These are phyloP conservation scores for Myotis vivesi DNA, from an alignment of 2,797 vertebrate genomes.

Conservation along the genomic window DNA sequence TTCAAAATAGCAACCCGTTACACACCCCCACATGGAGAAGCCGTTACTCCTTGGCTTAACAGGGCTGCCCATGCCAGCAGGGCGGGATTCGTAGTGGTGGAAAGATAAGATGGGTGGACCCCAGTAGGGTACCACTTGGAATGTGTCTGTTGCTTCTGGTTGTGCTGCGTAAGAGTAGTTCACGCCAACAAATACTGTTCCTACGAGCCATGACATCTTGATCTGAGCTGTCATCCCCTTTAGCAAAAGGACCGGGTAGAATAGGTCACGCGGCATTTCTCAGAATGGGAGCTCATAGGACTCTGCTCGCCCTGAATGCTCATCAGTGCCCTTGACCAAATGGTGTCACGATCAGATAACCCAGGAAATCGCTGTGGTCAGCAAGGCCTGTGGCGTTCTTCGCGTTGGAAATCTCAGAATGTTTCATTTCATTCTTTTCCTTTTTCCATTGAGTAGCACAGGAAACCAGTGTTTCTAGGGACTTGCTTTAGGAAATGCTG, in stretches of 20 bases:
- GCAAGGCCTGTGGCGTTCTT: background rate
- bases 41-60: conserved; percentile 66
- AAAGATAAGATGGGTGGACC: background rate
- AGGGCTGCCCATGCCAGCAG: conserved; percentile 32
- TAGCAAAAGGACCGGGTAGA: background rate
- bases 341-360: background rate
- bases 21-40: conserved; percentile 52
- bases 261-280: background rate
- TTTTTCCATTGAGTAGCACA: background rate
- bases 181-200: background rate
- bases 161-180: background rate
- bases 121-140: background rate
- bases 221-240: background rate
- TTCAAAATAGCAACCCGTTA: conserved; percentile 75
- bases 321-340: background rate
- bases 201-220: background rate
- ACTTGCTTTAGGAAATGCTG: background rate
- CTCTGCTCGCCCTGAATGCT: background rate
- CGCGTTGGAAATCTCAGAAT: background rate
- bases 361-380: background rate
- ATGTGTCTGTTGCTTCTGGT: background rate
- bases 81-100: background rate
- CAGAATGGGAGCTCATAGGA: background rate
- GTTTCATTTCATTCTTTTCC: background rate
- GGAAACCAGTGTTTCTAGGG: background rate